Evolutionary conservation across 2,797 vertebrate species (phyloP), one percentile per base, ranked within the genome.

Genomic region (Microctenopoma steveboyesi): DNA sequence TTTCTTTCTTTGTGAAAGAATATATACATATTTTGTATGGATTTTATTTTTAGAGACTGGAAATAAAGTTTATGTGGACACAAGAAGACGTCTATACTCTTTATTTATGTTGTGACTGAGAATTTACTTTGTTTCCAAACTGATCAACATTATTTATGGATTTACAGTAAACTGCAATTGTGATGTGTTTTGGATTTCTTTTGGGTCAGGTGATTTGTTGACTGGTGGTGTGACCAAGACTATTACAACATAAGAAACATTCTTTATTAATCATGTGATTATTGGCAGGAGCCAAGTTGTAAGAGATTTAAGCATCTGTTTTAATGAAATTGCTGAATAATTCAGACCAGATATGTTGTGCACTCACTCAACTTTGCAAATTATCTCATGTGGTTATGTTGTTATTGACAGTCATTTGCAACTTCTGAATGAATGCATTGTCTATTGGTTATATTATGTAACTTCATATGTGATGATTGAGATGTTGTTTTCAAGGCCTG

Each of bases 11-110:
- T 80, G 54, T 59, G 57, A 81, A 62, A 81, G 18, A 80, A 62
- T 58, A 73, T 58, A n/a, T 65, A 86, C 28, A 71, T 89, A 79
- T 89, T 90, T 92, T 37, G 87, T 81, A 82, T 83, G 80, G 35
- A 73, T 78, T 86, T 85, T 79, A 81, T 85, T 91, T 86, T 80
- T 79, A 68, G 76, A 88, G 15, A 80, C 13, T 68, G 55, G 76
- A 76, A 90, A 90, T 90, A 93, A 91, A 90, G 65, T 75, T 81
- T 82, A 43, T 52, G 51, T 78, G 46, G 47, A 83, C 51, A 83
- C 28, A 28, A 74, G 70, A 67, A 58, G 18, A 58, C 16, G 56
- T 22, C 30, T 66, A 28, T 69, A 16, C 22, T 54, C 0, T 16
- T 84, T 83, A 5, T 69, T 78, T 22, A 39, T 42, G 8, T 47